phyloP scores from a whole-genome alignment of 1,140 invertebrate species.

The Eueides isabella region DNA sequence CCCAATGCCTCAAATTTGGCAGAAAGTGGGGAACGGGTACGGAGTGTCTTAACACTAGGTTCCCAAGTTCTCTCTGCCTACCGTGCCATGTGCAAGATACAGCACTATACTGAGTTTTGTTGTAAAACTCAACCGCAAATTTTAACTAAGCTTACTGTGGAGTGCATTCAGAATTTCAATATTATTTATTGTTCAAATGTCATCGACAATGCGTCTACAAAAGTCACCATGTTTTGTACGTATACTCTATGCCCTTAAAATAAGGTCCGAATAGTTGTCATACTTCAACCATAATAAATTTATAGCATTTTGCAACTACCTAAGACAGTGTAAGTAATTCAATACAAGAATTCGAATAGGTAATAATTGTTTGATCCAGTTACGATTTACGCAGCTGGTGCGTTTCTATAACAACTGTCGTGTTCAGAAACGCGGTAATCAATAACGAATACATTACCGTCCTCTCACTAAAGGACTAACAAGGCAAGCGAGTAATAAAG shows the following conservation, averaged over 20 bases:
- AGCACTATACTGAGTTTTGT: background rate
- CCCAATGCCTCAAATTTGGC: too few relatives aligned
- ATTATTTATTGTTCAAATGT: too few relatives aligned
- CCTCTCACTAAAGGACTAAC: conserved; percentile 16
- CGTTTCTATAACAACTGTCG: conserved; percentile 23
- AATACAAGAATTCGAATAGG: conserved; percentile 63
- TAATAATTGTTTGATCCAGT: conserved; percentile 65
- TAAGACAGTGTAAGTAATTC: conserved; percentile 45
- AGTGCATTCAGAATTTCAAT: too few relatives aligned
- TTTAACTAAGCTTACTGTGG: too few relatives aligned
- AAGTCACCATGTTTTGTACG: too few relatives aligned
- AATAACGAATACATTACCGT: conserved; percentile 27
- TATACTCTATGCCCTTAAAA: too few relatives aligned
- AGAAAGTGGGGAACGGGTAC: too few relatives aligned
- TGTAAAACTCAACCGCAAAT: background rate
- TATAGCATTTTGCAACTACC: conserved; percentile 17
- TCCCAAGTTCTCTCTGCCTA: too few relatives aligned
- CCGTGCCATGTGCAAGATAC: background rate
- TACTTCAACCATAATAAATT: background rate
- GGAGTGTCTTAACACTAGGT: too few relatives aligned
- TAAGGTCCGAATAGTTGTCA: background rate
- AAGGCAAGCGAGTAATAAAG: conserved; percentile 13
- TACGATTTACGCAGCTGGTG: conserved; percentile 35
- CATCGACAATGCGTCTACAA: too few relatives aligned
- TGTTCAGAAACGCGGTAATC: conserved; percentile 15